phyloP scores from a whole-genome alignment of 92 coral and sea anemone species.

The Phenganax stokvisi region DNA sequence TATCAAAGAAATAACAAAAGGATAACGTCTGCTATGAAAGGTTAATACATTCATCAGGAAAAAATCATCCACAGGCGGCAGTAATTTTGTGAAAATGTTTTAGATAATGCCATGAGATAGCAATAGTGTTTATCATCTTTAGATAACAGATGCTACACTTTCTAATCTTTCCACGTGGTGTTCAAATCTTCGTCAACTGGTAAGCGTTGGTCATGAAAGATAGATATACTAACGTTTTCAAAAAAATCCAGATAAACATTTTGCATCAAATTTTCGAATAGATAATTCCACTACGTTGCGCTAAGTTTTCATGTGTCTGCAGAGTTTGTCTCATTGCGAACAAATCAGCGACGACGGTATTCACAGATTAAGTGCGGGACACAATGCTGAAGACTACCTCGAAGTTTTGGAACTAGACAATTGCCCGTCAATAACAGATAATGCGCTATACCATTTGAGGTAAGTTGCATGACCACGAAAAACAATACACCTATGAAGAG shows the following conservation, averaged over 20 bases:
- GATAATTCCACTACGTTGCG: background rate
- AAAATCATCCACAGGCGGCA: background rate
- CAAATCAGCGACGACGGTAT: constrained; percentile 92
- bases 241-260: too few relatives aligned
- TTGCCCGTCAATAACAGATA: constrained; percentile 95
- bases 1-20: too few relatives aligned
- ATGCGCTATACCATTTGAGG: constrained; percentile 88
- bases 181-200: constrained; percentile 90
- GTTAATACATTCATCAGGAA: too few relatives aligned
- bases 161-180: constrained; percentile 88
- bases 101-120: background rate
- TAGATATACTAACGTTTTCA: too few relatives aligned
- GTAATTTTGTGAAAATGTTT: too few relatives aligned
- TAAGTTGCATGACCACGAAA: constrained; percentile 35
- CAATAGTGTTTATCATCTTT: constrained; percentile 2
- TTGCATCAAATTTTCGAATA: too few relatives aligned
- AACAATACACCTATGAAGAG: too few relatives aligned
- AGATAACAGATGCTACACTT: constrained; percentile 95
- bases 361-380: constrained; percentile 82
- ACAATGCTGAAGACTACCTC: constrained; percentile 88
- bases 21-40: too few relatives aligned
- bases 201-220: constrained; percentile 34
- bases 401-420: constrained; percentile 90
- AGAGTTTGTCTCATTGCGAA: constrained; percentile 98
- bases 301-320: constrained; percentile 7